Percentiles rank a stretch among this genome's conserved stretches.
Conservation (phyloP, 2,797 vertebrate genomes). For the Octomys mimax region DNA sequence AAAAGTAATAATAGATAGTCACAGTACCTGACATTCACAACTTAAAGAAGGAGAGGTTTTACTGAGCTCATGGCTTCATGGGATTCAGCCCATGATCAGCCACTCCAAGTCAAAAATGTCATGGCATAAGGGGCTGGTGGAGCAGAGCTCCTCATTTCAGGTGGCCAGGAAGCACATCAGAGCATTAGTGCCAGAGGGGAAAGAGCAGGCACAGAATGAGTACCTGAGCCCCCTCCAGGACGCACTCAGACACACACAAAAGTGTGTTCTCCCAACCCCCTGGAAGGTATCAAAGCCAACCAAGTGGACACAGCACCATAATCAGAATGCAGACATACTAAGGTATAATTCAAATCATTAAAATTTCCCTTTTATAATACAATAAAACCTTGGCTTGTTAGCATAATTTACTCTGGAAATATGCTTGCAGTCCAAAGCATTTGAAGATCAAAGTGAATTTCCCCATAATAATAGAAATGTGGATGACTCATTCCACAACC, state of each 20-base stretch:
- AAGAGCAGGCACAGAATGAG: neutral
- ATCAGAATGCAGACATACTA: neutral
- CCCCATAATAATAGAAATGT: neutral
- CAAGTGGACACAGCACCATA: neutral
- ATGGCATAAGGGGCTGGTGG: neutral
- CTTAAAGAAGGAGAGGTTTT: neutral
- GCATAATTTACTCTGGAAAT: neutral
- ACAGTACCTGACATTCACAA: neutral
- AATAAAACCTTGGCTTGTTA: neutral
- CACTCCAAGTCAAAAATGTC: neutral
- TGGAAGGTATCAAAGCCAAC: neutral
- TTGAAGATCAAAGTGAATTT: neutral
- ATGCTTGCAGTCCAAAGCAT: neutral
- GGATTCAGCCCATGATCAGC: neutral
- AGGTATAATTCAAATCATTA: neutral
- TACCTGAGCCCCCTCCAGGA: neutral
- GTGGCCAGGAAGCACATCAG: neutral
- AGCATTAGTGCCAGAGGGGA: neutral
- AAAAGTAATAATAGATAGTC: neutral
- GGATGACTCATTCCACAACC: neutral
- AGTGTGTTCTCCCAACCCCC: neutral
- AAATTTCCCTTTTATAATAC: neutral
- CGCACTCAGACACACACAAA: neutral
- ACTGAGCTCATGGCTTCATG: neutral
- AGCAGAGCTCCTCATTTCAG: neutral